phyloP scores from a whole-genome alignment of 2,113 vertebrate species.

The Corythoichthys haematopterus region DNA sequence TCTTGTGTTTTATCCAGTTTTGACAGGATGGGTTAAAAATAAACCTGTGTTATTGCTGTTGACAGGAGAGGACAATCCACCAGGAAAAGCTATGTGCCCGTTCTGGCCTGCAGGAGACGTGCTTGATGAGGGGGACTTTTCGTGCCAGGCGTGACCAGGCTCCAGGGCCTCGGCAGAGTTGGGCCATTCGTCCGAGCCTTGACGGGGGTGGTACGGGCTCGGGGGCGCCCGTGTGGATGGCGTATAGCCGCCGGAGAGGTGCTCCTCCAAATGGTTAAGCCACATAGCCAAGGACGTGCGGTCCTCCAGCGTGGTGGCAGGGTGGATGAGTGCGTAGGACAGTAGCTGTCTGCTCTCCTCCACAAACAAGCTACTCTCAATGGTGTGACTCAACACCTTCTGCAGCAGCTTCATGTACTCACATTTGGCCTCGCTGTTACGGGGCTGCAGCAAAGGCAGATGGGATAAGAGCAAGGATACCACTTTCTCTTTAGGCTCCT shows the following conservation, averaged over 20 bases:
- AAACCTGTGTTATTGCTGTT: constrained; percentile 82
- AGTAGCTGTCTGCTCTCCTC: constrained; percentile 93
- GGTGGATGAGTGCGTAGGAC: constrained; percentile 93
- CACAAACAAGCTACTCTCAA: constrained; percentile 90
- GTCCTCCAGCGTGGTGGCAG: constrained; percentile 91
- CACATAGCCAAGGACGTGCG: constrained; percentile 89
- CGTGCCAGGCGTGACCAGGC: constrained; percentile 79
- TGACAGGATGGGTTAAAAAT: neutral
- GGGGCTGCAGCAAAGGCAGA: constrained; percentile 88
- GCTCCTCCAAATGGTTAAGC: constrained; percentile 91
- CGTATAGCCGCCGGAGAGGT: constrained; percentile 76
- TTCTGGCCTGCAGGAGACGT: constrained; percentile 81
- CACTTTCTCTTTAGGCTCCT: constrained; percentile 87
- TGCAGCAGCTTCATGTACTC: constrained; percentile 95
- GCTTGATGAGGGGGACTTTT: constrained; percentile 76
- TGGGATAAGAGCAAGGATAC: constrained; percentile 87
- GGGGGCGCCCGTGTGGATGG: constrained; percentile 66
- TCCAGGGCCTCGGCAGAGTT: constrained; percentile 76
- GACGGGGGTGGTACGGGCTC: constrained; percentile 78
- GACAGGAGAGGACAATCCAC: constrained; percentile 79
- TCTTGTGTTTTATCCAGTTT: neutral
- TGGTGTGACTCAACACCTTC: constrained; percentile 89
- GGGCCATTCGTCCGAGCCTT: constrained; percentile 87
- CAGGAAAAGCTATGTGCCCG: constrained; percentile 82
- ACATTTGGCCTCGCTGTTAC: constrained; percentile 89